Percentiles rank a stretch among this genome's conserved stretches.
Conservation (phyloP, 2,888 invertebrate species). For the Ormia ochracea region DNA sequence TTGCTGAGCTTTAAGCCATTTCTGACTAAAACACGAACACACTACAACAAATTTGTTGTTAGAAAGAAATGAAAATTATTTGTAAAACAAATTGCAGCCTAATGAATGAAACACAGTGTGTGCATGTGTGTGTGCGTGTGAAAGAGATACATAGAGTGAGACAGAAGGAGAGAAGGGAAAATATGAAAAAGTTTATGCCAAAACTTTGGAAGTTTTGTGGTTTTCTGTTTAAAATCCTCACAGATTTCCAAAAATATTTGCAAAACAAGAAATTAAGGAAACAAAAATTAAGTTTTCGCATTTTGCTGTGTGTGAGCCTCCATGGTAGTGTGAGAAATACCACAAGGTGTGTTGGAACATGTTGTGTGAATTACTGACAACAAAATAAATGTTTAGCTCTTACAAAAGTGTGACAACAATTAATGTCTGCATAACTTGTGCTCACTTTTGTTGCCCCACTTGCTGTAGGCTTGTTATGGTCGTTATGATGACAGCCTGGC, state of each 20-base stretch:
- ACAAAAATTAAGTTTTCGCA: neutral
- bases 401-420: neutral
- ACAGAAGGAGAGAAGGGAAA: neutral
- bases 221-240: slow-evolving; percentile 35
- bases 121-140: no score
- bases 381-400: neutral
- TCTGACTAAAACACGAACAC: slow-evolving; percentile 7
- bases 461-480: neutral
- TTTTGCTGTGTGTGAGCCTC: neutral
- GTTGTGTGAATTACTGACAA: slow-evolving; percentile 5
- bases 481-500: no score
- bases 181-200: neutral
- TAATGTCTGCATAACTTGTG: neutral
- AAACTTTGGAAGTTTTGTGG: neutral
- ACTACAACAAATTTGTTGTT: slow-evolving; percentile 8
- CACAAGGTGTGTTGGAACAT: neutral
- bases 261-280: neutral
- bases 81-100: slow-evolving; percentile 9
- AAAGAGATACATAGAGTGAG: neutral
- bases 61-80: slow-evolving; percentile 12
- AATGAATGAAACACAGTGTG: neutral
- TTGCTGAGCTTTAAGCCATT: neutral
- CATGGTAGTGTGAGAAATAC: neutral
- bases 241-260: slow-evolving; percentile 13
- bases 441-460: neutral